Evolutionary conservation across 2,797 vertebrate genomes (phyloP).

Genomic region (Cynopterus sphinx): DNA sequence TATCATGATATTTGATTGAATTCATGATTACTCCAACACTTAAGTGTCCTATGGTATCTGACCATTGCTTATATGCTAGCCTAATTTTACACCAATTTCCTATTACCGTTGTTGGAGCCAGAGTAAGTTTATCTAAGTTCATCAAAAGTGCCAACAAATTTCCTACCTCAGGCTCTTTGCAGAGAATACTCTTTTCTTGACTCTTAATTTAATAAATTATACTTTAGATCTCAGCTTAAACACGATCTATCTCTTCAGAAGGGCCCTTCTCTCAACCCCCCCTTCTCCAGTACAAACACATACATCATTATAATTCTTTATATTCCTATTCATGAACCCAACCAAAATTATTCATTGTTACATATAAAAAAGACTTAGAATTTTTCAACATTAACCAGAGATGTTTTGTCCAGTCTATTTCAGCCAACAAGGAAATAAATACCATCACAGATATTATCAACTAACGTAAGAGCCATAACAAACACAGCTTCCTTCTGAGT

Average conservation of each 20-base stretch:
- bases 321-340: not conserved
- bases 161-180: not conserved
- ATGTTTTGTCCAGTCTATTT: conserved; percentile 25
- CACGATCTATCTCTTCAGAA: not conserved
- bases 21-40: not conserved
- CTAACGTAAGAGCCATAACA: not conserved
- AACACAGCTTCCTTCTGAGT: conserved; percentile 43
- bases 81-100: not conserved
- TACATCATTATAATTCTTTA: not conserved
- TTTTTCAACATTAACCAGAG: conserved; percentile 50
- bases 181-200: not conserved
- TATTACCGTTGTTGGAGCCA: not conserved
- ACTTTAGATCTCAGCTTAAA: not conserved
- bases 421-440: conserved; percentile 66
- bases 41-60: not conserved
- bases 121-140: not conserved
- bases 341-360: not conserved
- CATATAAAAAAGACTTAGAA: not conserved
- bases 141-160: not conserved
- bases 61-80: not conserved
- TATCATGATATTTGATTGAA: not conserved
- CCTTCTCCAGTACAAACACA: not conserved
- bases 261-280: no score
- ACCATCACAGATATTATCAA: conserved; percentile 54
- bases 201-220: not conserved